Base-by-base conservation (phyloP, 2,797 vertebrate genomes). In the Peromyscus nudipes region DNA sequence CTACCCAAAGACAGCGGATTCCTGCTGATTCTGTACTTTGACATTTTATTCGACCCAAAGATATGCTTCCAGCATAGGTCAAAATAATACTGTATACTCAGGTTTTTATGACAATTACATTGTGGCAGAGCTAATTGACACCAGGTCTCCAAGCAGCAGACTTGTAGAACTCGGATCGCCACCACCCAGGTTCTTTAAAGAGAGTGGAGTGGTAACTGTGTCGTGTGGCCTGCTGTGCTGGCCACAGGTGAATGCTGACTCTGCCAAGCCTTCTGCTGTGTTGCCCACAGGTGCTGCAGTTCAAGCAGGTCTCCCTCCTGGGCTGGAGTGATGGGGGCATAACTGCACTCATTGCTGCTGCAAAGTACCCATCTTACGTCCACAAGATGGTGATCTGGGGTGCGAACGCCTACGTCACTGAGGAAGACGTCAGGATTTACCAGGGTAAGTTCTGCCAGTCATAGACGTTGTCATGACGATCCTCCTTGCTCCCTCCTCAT, bases 241-340 rank as follows among this genome's bases (percentile, higher is more conserved):
- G 49, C 12, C 2, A 88, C 96, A 99, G 99, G 98, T 98, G 0
- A 43, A 37, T 37, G 43, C 37, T 40, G 27, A 73, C n/a, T 5
- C 0, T 40, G 40, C 29, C 4, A 8, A 4, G 40, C 8, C 1
- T 94, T 9, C 73, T 57, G 25, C 71, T 97, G 7, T 96, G 4
- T 77, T 71, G 89, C 77, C 90, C 77, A 87, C 97, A 99, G 99
- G 98, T 98, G 0, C 95, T 99, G 95, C 99, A 99, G 19, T 99
- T 99, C 92, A 94, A 96, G 62, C 99, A 97, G 97, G 99, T 99
- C 95, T 99, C 99, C 81, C 92, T 99, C 97, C 97, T 99, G 97
- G 99, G 99, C 0, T 99, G 99, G 99, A 99, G 99, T 16, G 99
- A 99, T 10, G 99, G 99, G 31, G 99, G 99, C 67, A 99, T 99